Conservation (phyloP, 2,113 vertebrate species). For the Ophthalmolycus amberensis region DNA sequence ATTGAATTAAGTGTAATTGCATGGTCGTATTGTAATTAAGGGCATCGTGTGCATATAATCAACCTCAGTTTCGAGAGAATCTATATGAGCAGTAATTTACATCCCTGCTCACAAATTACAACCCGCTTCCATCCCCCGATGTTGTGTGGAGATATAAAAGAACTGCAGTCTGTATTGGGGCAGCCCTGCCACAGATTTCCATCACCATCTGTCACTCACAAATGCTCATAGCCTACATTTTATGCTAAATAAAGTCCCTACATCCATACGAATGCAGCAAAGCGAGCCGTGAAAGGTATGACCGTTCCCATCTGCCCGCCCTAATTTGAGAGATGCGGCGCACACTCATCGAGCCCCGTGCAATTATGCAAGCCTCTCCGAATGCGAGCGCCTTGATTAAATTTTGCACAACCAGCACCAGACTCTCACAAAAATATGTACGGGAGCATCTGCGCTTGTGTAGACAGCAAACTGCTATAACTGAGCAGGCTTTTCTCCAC, state of each 20-base stretch:
- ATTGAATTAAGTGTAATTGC: conserved; percentile 27
- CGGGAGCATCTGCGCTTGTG: conserved; percentile 43
- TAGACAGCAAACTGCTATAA: background rate
- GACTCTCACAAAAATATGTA: conserved; percentile 20
- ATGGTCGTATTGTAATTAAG: conserved; percentile 19
- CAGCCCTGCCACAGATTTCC: conserved; percentile 3
- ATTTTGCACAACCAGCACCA: conserved; percentile 54
- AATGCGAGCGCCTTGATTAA: conserved; percentile 63
- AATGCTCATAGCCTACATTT: conserved; percentile 12
- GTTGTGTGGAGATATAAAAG: background rate
- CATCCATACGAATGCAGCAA: conserved; percentile 34
- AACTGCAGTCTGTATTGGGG: conserved; percentile 1
- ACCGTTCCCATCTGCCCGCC: conserved; percentile 57
- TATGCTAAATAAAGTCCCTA: conserved; percentile 5
- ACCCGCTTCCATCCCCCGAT: background rate
- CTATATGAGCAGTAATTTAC: background rate
- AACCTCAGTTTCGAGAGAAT: conserved; percentile 7
- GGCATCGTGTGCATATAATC: conserved; percentile 9
- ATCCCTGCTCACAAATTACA: background rate
- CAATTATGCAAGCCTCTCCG: conserved; percentile 63
- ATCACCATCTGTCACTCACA: conserved; percentile 45
- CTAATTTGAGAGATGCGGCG: conserved; percentile 64
- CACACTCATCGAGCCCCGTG: conserved; percentile 51
- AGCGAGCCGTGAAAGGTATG: conserved; percentile 60
- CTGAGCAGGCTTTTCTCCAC: conserved; percentile 1